Evolutionary conservation across 64 coral and sea anemone genomes (phyloP).

Genomic region (Catalaphyllia jardinei): DNA sequence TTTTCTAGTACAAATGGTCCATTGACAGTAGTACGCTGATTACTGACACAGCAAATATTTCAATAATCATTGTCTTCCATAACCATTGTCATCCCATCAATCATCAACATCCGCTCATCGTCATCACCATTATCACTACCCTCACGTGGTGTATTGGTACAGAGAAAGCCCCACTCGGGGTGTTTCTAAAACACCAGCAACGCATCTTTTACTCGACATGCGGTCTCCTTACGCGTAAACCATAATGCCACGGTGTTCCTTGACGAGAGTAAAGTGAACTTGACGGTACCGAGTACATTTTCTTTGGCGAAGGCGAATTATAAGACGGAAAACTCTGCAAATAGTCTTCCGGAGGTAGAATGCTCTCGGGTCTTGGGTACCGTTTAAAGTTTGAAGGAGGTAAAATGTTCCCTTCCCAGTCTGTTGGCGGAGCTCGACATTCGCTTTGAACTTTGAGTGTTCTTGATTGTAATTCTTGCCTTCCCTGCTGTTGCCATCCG

Average conservation of each 20-base stretch:
- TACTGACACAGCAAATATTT: too few species aligned
- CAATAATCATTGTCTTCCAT: too few species aligned
- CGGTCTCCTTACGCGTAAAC: constrained; percentile 29
- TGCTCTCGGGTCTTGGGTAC: constrained; percentile 29
- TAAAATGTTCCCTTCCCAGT: constrained; percentile 79
- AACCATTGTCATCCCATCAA: too few species aligned
- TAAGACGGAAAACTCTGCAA: background rate
- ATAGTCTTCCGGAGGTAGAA: constrained; percentile 10
- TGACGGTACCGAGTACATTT: background rate
- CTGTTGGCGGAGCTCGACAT: constrained; percentile 73
- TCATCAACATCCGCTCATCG: too few species aligned
- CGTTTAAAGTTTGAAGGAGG: constrained; percentile 54
- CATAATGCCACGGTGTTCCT: constrained; percentile 49
- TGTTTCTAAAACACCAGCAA: background rate
- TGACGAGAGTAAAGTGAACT: constrained; percentile 23
- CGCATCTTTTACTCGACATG: background rate
- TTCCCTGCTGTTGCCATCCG: constrained; percentile 39
- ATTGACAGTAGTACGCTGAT: too few species aligned
- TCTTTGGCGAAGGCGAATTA: background rate
- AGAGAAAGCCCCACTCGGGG: too few species aligned
- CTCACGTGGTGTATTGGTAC: background rate
- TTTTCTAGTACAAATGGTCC: too few species aligned
- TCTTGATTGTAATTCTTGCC: constrained; percentile 33
- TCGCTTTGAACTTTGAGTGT: constrained; percentile 70
- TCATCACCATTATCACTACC: too few species aligned